Conservation (phyloP, 2,888 invertebrate genomes). For the Harpalus rufipes region DNA sequence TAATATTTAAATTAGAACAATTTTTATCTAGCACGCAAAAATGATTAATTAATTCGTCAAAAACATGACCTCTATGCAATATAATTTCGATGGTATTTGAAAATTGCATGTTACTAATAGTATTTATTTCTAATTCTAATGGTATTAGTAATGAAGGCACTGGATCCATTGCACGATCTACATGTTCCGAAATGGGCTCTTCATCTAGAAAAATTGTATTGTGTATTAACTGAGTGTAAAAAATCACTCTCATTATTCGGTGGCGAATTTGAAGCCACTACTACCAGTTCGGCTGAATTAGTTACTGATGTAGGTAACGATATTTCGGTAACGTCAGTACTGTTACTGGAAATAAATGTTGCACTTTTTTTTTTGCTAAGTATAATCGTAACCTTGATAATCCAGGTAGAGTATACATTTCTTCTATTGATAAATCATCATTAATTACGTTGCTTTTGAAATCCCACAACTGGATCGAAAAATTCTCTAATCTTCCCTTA, state of each 20-base stretch:
- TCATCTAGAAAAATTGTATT: too few species aligned
- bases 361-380: too few species aligned
- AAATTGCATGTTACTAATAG: too few species aligned
- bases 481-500: neutral
- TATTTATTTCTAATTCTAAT: too few species aligned
- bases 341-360: too few species aligned
- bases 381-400: too few species aligned
- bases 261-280: neutral
- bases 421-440: neutral
- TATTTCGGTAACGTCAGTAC: too few species aligned
- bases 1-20: neutral
- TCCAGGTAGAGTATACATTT: too few species aligned
- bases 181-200: too few species aligned
- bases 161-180: too few species aligned
- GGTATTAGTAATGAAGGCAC: neutral
- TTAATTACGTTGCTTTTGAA: neutral
- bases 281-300: neutral
- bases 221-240: neutral
- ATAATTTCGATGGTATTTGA: too few species aligned
- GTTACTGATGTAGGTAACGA: neutral
- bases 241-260: neutral
- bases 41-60: neutral
- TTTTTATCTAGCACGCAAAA: neutral
- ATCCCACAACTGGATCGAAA: neutral
- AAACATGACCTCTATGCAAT: conserved; percentile 12